Evolutionary conservation across 2,888 invertebrate species (phyloP), one percentile per base, ranked within the genome.

Genomic region (Galerucella pusilla): DNA sequence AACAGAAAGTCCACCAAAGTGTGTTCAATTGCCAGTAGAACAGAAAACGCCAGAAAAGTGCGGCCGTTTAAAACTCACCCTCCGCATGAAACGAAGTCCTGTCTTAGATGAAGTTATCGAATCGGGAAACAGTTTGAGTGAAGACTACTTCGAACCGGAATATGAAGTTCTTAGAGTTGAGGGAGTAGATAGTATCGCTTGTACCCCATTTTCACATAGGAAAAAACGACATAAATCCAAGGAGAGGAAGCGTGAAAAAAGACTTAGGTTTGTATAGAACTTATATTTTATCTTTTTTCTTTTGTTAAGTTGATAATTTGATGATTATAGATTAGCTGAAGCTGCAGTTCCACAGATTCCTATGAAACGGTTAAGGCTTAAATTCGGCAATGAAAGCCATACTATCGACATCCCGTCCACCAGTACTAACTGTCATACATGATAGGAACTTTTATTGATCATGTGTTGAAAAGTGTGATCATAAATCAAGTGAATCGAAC

Each of bases 371-470:
- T 90, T 97, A 86, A 92, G 95, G 85, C 90, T 97, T 85, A 96
- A 95, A 84, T 94, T 96, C 85, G 96, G 96, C 82, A 95, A 96
- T 87, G 96, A 96, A 88, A 94, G 94, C 85, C 94, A 93, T 85
- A 96, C 95, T 85, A 96, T 96, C 86, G 94, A 96, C 90, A 92
- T 96, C 89, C 95, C 96, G 88, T 91, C 93, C 89, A 92, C 91
- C 88, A 89, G 91, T 84, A 66, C 68, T 71, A 75, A 79, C 57
- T 78, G 75, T 75, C 75, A 77, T 20, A 78, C 76, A 74, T 78
- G 76, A 78, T 77, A 68, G 69, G 75, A 64, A 54, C 42, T 75
- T 70, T 35, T 65, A 5, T 63, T 68, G 52, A 20, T 42, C 45
- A n/a, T 63, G 60, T 60, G 59, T 75, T 68, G 68, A 57, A 57